Conservation (phyloP, 2,113 vertebrate genomes). For the Eulemur macaco region DNA sequence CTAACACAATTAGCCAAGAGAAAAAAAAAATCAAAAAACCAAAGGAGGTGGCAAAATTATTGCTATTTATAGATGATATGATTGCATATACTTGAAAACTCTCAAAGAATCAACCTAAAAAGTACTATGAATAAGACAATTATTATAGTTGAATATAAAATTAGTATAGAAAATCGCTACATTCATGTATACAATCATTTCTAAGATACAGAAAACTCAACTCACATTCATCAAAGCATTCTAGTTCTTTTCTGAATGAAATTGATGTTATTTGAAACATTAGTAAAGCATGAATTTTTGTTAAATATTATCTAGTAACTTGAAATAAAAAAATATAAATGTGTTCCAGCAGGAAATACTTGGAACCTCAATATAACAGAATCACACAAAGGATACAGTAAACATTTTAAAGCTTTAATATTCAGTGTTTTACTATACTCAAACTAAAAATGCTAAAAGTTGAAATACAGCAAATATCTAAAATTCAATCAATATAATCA, state of each 20-base stretch:
- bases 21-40: background rate
- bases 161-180: background rate
- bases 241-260: conserved; percentile 20
- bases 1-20: background rate
- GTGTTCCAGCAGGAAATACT: background rate
- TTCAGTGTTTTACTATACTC: background rate
- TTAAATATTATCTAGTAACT: background rate
- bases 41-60: background rate
- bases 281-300: background rate
- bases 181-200: background rate
- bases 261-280: background rate
- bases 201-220: background rate
- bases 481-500: background rate
- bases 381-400: background rate
- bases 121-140: background rate
- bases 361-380: background rate
- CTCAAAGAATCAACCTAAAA: conserved; percentile 5
- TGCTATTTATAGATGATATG: background rate
- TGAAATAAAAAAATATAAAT: background rate
- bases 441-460: background rate
- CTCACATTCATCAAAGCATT: background rate
- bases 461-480: background rate
- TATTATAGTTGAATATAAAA: background rate
- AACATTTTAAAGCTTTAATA: conserved; percentile 16
- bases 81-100: background rate